Base-by-base conservation (phyloP, 1,140 invertebrate genomes). In the Lucilia sericata region DNA sequence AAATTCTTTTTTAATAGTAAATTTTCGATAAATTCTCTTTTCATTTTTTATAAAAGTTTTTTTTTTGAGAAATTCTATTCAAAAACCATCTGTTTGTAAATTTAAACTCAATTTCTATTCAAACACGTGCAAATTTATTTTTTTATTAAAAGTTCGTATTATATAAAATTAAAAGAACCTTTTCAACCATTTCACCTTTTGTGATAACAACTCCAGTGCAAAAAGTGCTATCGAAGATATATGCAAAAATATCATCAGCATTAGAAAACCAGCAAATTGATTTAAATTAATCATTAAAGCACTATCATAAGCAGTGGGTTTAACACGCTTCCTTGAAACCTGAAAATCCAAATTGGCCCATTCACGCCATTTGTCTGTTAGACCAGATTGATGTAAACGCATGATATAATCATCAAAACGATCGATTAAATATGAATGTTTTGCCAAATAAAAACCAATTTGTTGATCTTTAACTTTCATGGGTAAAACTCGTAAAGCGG, bases 371-470 rank as follows among this genome's bases (percentile, higher is more conserved):
- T 4, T 47, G n/a, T 51, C 19, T 14, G 47, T 9, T 19, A 80
- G 21, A 2, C 76, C 76, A 10, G 47, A n/a, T 21, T 80, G 76
- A 80, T 80, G 76, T 25, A 19, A 80, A 49, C 42, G 42, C 2
- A 49, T 2, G 4, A 80, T 80, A 12, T 21, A 51, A 21, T 51
- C 10, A 13, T 80, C 9, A 7, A 83, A 83, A 60, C 36, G 65
- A 8, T 83, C 70, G 2, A 25, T 25, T 17, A 83, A 70, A 70
- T 65, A 83, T 7, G 82, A 83, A 51, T 83, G 82, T 51, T 80
- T 80, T 21, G 42, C 12, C 2, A 80, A 13, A 80, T 80, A 80
- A 13, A 80, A 80, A 12, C n/a, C 47, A 21, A 80, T 51, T 49
- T 80, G 42, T 51, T 80, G 76, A 80, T 80, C 76, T 8, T 80